Evolutionary conservation across 2,888 invertebrate species (phyloP).

Genomic region (Ypsolopha scabrella): DNA sequence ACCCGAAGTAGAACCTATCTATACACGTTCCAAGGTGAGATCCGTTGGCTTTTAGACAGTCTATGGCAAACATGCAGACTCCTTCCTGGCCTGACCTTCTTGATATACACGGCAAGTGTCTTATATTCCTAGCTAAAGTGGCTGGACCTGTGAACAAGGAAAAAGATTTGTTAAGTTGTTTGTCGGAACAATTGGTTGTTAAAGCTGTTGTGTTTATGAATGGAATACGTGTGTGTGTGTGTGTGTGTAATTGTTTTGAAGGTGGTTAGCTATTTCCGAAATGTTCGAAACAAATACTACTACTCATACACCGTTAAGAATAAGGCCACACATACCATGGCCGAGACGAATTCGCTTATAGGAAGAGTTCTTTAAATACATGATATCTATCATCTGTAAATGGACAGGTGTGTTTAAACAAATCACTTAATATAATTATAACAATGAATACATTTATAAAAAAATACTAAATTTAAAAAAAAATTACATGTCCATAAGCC

Average conservation of each 20-base stretch:
- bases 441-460: too few relatives aligned
- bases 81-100: slow-evolving; percentile 83
- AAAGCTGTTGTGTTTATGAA: too few relatives aligned
- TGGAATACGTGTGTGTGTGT: not conserved
- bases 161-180: not conserved
- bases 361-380: not conserved
- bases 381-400: too few relatives aligned
- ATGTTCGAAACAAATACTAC: not conserved
- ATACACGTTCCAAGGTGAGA: slow-evolving; percentile 93
- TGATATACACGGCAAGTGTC: slow-evolving; percentile 89
- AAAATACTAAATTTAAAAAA: too few relatives aligned
- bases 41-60: slow-evolving; percentile 91
- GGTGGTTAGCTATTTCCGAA: not conserved
- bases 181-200: too few relatives aligned
- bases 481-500: too few relatives aligned
- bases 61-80: slow-evolving; percentile 94
- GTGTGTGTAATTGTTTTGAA: too few relatives aligned
- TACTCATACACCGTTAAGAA: not conserved
- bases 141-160: slow-evolving; percentile 68
- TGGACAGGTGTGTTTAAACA: too few relatives aligned
- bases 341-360: slow-evolving; percentile 2
- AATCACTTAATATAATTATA: too few relatives aligned
- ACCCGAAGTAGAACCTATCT: slow-evolving; percentile 93
- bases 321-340: slow-evolving; percentile 5
- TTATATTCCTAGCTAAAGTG: slow-evolving; percentile 86